Evolutionary conservation across 2,888 invertebrate species (phyloP).

Genomic region (Zhengitettix transpicula): DNA sequence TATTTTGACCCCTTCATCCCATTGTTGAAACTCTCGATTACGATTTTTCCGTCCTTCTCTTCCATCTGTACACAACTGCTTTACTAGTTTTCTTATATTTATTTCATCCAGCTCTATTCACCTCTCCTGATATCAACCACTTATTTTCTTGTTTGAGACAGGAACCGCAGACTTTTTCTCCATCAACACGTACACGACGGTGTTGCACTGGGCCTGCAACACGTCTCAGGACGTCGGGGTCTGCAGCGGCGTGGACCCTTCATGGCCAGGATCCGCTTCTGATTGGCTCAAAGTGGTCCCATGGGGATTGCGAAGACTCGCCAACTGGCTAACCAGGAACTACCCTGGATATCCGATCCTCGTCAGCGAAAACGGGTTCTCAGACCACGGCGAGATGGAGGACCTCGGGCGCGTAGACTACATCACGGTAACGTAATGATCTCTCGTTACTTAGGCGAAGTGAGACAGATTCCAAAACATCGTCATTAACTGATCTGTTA

Average conservation of each 20-base stretch:
- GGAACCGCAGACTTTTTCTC: slow-evolving; percentile 1
- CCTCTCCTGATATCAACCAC: too few species aligned
- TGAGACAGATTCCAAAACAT: too few species aligned
- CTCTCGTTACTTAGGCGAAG: too few species aligned
- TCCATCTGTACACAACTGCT: too few species aligned
- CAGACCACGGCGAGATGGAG: slow-evolving; percentile 18
- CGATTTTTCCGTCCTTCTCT: too few species aligned
- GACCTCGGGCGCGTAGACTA: slow-evolving; percentile 18
- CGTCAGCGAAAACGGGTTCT: slow-evolving; percentile 29
- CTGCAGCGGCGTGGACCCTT: not conserved
- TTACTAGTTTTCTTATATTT: too few species aligned
- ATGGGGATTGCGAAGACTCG: slow-evolving; percentile 12
- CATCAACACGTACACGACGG: not conserved
- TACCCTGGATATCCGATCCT: slow-evolving; percentile 26
- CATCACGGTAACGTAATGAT: slow-evolving; percentile 1
- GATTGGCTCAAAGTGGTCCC: not conserved
- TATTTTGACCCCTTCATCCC: too few species aligned
- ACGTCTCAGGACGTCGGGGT: not conserved
- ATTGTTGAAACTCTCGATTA: too few species aligned
- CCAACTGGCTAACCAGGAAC: slow-evolving; percentile 28
- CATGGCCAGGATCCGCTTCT: slow-evolving; percentile 2
- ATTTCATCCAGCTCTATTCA: too few species aligned
- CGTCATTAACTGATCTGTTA: too few species aligned
- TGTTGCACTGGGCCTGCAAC: not conserved
- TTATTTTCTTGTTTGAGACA: slow-evolving; percentile 5